Evolutionary conservation across 2,888 invertebrate species (phyloP).

Genomic region (Boloria euphrosyne): DNA sequence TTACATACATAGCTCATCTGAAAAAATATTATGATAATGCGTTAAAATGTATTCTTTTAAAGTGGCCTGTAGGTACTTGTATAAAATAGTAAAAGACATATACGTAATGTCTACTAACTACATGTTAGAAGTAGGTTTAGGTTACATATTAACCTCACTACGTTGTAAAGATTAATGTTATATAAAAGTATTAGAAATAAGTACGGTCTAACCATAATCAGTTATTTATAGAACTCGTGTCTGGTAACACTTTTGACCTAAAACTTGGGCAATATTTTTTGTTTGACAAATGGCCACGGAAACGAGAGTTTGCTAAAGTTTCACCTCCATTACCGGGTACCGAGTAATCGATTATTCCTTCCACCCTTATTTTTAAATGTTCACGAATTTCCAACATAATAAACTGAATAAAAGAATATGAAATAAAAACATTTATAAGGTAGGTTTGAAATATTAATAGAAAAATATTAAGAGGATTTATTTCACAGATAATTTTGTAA

Average conservation of each 20-base stretch:
- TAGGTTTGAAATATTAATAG: too few relatives aligned
- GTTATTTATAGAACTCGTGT: slow-evolving; percentile 75
- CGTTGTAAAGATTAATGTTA: not conserved
- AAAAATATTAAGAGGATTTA: too few relatives aligned
- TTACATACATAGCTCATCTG: too few relatives aligned
- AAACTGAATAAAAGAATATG: not conserved
- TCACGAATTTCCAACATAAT: slow-evolving; percentile 7
- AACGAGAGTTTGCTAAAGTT: slow-evolving; percentile 76
- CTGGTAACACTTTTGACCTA: slow-evolving; percentile 68
- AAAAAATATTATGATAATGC: too few relatives aligned
- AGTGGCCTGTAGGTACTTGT: too few relatives aligned
- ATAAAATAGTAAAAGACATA: too few relatives aligned
- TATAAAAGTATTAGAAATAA: slow-evolving; percentile 5
- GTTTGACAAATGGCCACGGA: slow-evolving; percentile 78
- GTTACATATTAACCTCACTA: not conserved
- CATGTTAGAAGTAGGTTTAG: not conserved
- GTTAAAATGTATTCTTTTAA: too few relatives aligned
- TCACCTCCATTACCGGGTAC: slow-evolving; percentile 65
- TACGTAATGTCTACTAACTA: not conserved
- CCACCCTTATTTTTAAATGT: slow-evolving; percentile 18
- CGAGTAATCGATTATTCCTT: slow-evolving; percentile 24
- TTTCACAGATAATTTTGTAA: too few relatives aligned
- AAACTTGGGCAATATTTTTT: slow-evolving; percentile 77
- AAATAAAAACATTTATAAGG: too few relatives aligned
- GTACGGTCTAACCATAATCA: slow-evolving; percentile 55